Evolutionary conservation across 2,888 invertebrate genomes (phyloP), one percentile per base, ranked within the genome.

Genomic region (Aleiodes testaceus): DNA sequence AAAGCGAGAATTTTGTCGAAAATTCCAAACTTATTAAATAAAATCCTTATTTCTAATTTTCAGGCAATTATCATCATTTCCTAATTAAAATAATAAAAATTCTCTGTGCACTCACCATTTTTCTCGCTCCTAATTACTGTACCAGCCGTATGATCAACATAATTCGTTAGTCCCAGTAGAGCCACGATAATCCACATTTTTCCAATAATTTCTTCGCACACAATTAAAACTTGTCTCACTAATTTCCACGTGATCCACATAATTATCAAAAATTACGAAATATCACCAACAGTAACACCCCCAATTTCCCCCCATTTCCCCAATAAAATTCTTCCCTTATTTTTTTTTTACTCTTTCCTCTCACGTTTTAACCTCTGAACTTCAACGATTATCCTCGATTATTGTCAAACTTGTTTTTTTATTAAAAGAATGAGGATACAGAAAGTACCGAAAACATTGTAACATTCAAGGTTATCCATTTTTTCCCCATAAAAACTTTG

Each of bases 151-250:
- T 81, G 79, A 72, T 75, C 79, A 70, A 77, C 80, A 70, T 80
- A 81, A 75, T 81, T 80, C 74, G 80, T 81, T 77, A 86, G 81
- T 82, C 82, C 84, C 75, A 85, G 75, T 72, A 85, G 76, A 72
- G 80, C 73, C 78, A 83, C 79, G 77, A 81, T 77, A 81, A 80
- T 83, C 85, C 85, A 85, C 85, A 85, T 84, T 45, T 64, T 68
- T 63, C 42, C 14, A 42, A 36, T 42, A 36, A 66, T 42, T 49
- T 52, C 52, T 14, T 36, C 12, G 36, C 52, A 49, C 47, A 44
- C 12, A 66, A 66, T 66, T 50, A 30, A 20, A 36, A 36, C 59
- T 55, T 30, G n/a, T 12, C 42, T 36, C 59, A 59, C 59, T 16
- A 18, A 36, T 36, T 59, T 16, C 36, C 59, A 59, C 36, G 42